Conservation (phyloP, 2,113 vertebrate species). For the Chiloscyllium plagiosum region DNA sequence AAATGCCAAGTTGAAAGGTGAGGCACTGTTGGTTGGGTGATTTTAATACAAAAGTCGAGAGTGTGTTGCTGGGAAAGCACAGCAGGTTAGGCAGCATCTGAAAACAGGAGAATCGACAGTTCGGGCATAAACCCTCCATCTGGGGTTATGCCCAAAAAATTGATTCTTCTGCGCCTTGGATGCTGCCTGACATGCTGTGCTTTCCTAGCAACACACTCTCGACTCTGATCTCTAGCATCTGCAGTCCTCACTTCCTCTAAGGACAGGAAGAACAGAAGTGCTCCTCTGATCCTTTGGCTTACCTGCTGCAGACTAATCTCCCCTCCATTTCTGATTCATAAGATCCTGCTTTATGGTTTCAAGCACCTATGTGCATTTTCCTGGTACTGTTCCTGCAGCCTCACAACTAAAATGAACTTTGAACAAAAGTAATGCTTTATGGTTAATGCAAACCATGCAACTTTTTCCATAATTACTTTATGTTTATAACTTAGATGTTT, state of each 20-base stretch:
- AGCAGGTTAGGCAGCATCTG: too few relatives aligned
- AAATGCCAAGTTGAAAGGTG: background rate
- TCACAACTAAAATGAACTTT: background rate
- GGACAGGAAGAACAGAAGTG: background rate
- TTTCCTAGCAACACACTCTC: too few relatives aligned
- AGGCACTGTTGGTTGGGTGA: background rate
- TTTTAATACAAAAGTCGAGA: background rate
- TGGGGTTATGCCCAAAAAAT: too few relatives aligned
- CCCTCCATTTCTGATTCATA: background rate
- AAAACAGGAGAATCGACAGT: too few relatives aligned
- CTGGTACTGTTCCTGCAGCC: background rate
- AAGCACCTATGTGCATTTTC: background rate
- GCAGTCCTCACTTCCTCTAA: too few relatives aligned
- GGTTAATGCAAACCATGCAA: background rate
- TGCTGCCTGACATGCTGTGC: too few relatives aligned
- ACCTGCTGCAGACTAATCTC: background rate
- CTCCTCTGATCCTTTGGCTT: background rate
- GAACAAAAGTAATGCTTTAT: background rate
- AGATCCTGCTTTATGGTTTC: background rate
- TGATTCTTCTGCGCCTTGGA: too few relatives aligned
- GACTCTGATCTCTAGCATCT: too few relatives aligned
- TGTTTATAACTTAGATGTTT: background rate
- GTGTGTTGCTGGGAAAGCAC: too few relatives aligned
- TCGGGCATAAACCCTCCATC: too few relatives aligned
- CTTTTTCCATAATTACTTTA: background rate